These are phyloP conservation scores for Leptodactylus fallax DNA, from an alignment of 2,797 vertebrate species.

Conservation along the genomic window DNA sequence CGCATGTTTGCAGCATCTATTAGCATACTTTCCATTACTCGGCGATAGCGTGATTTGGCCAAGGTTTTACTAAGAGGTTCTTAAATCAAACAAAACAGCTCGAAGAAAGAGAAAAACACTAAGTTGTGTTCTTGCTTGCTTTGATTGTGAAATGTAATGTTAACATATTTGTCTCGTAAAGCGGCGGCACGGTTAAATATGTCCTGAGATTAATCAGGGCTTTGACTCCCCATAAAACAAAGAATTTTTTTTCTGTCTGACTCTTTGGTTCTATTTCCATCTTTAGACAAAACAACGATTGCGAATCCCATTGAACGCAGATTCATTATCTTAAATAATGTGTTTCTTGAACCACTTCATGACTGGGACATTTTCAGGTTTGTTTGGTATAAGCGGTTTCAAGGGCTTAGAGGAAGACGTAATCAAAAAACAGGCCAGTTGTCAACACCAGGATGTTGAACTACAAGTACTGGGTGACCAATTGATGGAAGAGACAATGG, in stretches of 20 bases:
- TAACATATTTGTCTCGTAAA: slow-evolving; percentile 67
- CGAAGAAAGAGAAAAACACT: slow-evolving; percentile 48
- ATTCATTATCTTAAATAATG: background rate
- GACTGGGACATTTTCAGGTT: no score
- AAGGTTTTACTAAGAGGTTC: slow-evolving; percentile 66
- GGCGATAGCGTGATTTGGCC: slow-evolving; percentile 69
- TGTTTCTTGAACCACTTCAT: background rate
- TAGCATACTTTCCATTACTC: slow-evolving; percentile 71
- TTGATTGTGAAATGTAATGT: slow-evolving; percentile 65
- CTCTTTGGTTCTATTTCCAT: slow-evolving; percentile 59
- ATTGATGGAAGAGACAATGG: no score
- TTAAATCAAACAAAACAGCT: slow-evolving; percentile 71
- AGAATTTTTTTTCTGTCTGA: slow-evolving; percentile 50
- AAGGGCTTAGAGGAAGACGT: no score
- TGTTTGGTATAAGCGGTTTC: no score
- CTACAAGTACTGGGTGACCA: no score
- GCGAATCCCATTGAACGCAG: background rate
- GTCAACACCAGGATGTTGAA: no score
- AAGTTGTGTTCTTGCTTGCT: slow-evolving; percentile 54
- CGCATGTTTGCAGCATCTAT: slow-evolving; percentile 68
- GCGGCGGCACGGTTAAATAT: slow-evolving; percentile 68
- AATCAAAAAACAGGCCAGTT: no score
- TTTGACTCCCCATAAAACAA: slow-evolving; percentile 67
- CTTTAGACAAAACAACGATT: slow-evolving; percentile 59
- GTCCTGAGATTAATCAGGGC: slow-evolving; percentile 68